A percentile compares a stretch with the other conserved stretches of the same genome.
Evolutionary conservation across 2,113 vertebrate species (phyloP).

Genomic region (Xerus inauris): DNA sequence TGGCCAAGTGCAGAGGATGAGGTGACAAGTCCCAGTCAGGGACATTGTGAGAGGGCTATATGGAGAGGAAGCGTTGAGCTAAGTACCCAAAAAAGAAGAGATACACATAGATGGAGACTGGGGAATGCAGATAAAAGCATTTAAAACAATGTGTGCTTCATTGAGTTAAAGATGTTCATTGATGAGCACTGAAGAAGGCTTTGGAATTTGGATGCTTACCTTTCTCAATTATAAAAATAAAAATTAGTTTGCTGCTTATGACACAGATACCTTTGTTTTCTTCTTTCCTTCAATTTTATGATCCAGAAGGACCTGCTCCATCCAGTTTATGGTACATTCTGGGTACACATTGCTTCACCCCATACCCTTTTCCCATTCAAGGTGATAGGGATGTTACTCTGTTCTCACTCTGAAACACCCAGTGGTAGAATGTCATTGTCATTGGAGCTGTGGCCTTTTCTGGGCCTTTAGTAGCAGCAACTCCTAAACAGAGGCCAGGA

Average conservation of each 20-base stretch:
- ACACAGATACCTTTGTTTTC: background rate
- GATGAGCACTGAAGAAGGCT: background rate
- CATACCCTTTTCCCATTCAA: background rate
- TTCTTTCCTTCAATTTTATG: background rate
- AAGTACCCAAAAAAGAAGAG: background rate
- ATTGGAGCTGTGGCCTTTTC: background rate
- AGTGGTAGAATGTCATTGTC: background rate
- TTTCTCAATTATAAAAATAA: constrained; percentile 36
- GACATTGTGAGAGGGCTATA: background rate
- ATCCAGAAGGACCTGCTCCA: background rate
- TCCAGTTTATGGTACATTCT: background rate
- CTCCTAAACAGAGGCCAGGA: background rate
- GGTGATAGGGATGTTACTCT: background rate
- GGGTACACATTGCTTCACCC: background rate
- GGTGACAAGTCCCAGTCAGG: background rate
- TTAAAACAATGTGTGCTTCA: background rate
- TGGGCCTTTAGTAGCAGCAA: background rate
- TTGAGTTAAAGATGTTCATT: background rate
- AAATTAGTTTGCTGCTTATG: background rate
- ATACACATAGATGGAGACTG: background rate
- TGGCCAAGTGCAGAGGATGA: background rate
- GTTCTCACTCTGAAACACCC: background rate
- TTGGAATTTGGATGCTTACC: background rate
- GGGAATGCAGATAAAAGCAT: background rate
- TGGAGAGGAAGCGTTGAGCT: background rate